Evolutionary conservation across 2,113 vertebrate genomes (phyloP).

Genomic region (Cercopithecus mona): DNA sequence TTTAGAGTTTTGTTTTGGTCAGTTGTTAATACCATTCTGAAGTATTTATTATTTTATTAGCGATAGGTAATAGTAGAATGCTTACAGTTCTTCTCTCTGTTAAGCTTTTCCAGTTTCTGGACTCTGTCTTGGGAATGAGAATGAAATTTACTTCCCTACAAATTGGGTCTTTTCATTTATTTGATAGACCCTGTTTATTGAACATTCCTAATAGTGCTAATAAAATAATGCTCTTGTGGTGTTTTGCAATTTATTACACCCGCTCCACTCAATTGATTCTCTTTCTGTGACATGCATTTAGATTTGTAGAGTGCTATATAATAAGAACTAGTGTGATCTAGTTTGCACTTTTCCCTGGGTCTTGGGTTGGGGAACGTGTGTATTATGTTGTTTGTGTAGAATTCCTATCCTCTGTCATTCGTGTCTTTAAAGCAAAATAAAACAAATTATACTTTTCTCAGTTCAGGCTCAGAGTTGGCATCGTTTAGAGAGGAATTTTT

Average conservation of each 20-base stretch:
- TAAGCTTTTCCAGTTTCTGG: conserved; percentile 36
- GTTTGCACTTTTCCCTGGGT: not conserved
- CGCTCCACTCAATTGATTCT: not conserved
- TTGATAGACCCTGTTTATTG: not conserved
- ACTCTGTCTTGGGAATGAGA: not conserved
- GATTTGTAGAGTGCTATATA: not conserved
- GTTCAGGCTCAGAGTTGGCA: conserved; percentile 24
- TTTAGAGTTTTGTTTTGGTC: not conserved
- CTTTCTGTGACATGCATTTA: not conserved
- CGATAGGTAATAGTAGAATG: not conserved
- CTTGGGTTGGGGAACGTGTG: not conserved
- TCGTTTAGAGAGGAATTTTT: conserved; percentile 34
- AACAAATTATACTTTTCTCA: conserved; percentile 25
- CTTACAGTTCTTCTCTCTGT: not conserved
- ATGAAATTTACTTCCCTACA: conserved; percentile 42
- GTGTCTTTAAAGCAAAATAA: conserved; percentile 5
- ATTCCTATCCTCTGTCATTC: not conserved
- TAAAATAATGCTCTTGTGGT: conserved; percentile 10
- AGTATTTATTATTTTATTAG: conserved; percentile 21
- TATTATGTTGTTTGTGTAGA: not conserved
- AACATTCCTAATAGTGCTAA: not conserved
- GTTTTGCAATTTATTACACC: not conserved
- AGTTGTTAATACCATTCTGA: not conserved
- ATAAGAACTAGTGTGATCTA: not conserved
- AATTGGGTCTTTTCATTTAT: conserved; percentile 26